Conservation (phyloP, 2,113 vertebrate species). For the Calonectris borealis region DNA sequence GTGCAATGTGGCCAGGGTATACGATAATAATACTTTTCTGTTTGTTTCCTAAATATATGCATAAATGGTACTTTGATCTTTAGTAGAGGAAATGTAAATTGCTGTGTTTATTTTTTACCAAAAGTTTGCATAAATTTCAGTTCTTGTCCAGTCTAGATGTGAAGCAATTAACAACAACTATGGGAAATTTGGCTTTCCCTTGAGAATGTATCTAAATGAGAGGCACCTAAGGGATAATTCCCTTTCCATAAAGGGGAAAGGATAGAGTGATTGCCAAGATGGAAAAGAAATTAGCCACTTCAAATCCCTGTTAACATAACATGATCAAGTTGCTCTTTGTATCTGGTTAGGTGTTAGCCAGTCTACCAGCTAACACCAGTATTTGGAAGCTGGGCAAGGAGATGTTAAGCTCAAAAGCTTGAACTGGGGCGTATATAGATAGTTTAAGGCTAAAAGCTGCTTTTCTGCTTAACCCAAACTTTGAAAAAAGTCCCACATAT, state of each 20-base stretch:
- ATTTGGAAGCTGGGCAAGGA: background rate
- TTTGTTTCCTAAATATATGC: background rate
- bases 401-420: background rate
- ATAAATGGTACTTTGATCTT: background rate
- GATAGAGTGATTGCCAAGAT: background rate
- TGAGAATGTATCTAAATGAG: background rate
- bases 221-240: background rate
- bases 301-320: background rate
- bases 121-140: background rate
- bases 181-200: background rate
- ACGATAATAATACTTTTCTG: background rate
- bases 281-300: background rate
- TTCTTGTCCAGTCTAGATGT: background rate
- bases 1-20: background rate
- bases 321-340: background rate
- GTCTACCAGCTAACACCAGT: background rate
- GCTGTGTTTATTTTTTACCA: background rate
- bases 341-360: background rate
- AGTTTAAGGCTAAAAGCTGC: background rate
- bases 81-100: background rate
- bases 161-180: background rate
- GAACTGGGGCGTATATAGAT: background rate
- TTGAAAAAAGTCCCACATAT: background rate
- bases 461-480: constrained; percentile 43
- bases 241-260: background rate